A percentile compares a stretch with the other conserved stretches of the same genome.
phyloP scores from a whole-genome alignment of 2,113 vertebrate genomes.

The Heliornis fulica region DNA sequence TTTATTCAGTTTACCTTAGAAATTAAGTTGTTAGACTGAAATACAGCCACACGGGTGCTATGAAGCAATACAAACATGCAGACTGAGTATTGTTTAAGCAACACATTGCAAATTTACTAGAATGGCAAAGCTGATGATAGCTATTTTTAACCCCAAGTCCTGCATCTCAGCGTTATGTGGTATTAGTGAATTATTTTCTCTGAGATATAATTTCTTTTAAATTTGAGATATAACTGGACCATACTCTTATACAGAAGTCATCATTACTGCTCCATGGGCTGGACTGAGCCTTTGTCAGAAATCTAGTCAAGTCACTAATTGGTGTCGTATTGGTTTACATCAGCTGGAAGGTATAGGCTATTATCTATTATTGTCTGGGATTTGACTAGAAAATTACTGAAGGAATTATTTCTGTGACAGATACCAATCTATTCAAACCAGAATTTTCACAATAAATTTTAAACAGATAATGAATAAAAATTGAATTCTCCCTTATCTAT shows the following conservation, averaged over 20 bases:
- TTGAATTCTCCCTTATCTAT: neutral
- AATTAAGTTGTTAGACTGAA: neutral
- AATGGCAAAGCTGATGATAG: neutral
- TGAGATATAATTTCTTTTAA: neutral
- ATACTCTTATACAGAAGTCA: neutral
- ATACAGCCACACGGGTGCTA: neutral
- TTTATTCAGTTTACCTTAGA: neutral
- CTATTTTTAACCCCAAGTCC: neutral
- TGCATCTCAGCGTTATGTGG: neutral
- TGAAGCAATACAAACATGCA: neutral
- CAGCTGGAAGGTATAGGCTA: neutral
- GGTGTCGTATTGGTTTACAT: neutral
- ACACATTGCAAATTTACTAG: neutral
- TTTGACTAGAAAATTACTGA: neutral
- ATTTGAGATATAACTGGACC: neutral
- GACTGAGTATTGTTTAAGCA: neutral
- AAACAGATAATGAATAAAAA: neutral
- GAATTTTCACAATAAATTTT: neutral
- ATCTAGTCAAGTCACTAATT: neutral
- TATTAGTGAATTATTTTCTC: neutral
- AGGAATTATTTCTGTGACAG: neutral
- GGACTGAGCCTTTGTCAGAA: neutral
- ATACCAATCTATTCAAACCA: neutral
- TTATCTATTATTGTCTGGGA: neutral
- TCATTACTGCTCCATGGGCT: neutral